Evolutionary conservation across 2,113 vertebrate genomes (phyloP), one percentile per base, ranked within the genome.

Genomic region (Loxodonta africana): DNA sequence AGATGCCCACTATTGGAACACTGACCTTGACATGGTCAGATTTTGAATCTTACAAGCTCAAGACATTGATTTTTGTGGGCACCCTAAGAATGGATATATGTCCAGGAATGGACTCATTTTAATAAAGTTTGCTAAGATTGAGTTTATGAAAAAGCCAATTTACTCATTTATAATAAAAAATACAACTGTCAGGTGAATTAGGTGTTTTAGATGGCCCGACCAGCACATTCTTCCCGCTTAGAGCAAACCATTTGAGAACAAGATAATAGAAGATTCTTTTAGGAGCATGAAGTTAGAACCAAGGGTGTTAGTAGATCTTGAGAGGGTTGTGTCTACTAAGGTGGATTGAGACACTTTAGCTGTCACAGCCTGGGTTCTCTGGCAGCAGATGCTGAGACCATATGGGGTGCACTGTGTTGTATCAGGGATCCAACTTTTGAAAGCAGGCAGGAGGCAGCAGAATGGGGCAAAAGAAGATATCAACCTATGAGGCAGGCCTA

Each of bases 111-210:
- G 73, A 91, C 4, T 83, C 15, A 85, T 82, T 53, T 91, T 84
- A 92, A 74, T 88, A 85, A 44, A 9, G 12, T 77, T 82, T 88
- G 15, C 65, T 84, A n/a, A 96, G 2, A 67, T 0, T 12, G 37
- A 82, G 14, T 33, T 14, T 69, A 78, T 33, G 41, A 46, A 41
- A 76, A 73, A 57, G 30, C 62, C n/a, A 78, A 71, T 83, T 65
- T 78, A 60, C 76, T 78, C 17, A 82, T 30, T 84, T 92, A 44
- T 62, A 73, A 60, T 25, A 28, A 76, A 90, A 93, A 92, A 51
- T 37, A 86, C 6, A 87, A 78, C 17, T 65, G 28, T 65, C 41
- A 53, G 23, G n/a, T 69, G 51, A 91, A 44, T 5, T 9, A 89
- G 30, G 41, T 86, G 37, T 21, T 92, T 83, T 82, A 91, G 37